These are phyloP conservation scores for Telmatochromis sp. DNA, from an alignment of 2,113 vertebrate genomes.

Conservation along the genomic window DNA sequence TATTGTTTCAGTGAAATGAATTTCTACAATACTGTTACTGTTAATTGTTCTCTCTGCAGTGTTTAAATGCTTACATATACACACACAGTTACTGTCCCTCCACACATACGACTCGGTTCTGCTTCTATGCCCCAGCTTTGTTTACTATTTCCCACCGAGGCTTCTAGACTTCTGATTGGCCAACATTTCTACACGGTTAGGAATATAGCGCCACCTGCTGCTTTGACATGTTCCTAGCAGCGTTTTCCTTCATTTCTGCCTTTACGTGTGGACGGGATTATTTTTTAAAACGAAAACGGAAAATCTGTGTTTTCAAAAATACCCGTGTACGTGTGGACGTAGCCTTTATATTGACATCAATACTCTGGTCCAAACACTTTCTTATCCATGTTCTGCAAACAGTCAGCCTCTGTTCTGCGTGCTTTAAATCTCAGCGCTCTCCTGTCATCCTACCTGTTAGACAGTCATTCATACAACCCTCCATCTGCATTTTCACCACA, in stretches of 20 bases:
- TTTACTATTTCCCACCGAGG: fast-evolving
- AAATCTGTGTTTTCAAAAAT: too few species aligned
- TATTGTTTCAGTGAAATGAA: too few species aligned
- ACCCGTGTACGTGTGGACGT: too few species aligned
- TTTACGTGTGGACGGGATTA: too few species aligned
- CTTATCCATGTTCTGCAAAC: too few species aligned
- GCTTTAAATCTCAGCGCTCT: not conserved
- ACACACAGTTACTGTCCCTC: too few species aligned
- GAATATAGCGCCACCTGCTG: fast-evolving
- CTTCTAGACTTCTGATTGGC: too few species aligned
- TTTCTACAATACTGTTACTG: too few species aligned
- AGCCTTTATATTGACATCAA: not conserved
- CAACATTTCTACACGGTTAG: fast-evolving
- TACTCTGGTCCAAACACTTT: not conserved
- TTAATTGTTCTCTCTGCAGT: fast-evolving
- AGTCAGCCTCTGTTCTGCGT: too few species aligned
- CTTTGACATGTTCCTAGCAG: fast-evolving
- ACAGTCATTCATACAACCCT: not conserved
- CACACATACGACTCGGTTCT: fast-evolving
- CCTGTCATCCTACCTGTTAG: not conserved
- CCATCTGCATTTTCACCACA: not conserved
- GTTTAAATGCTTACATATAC: too few species aligned
- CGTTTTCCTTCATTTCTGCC: fast-evolving
- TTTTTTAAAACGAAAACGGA: too few species aligned
- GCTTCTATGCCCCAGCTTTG: fast-evolving